Percentiles rank a stretch among this genome's conserved stretches.
These are phyloP conservation scores for Sinocyclocheilus rhinocerous DNA, from an alignment of 2,113 vertebrate genomes.

Conservation along the genomic window DNA sequence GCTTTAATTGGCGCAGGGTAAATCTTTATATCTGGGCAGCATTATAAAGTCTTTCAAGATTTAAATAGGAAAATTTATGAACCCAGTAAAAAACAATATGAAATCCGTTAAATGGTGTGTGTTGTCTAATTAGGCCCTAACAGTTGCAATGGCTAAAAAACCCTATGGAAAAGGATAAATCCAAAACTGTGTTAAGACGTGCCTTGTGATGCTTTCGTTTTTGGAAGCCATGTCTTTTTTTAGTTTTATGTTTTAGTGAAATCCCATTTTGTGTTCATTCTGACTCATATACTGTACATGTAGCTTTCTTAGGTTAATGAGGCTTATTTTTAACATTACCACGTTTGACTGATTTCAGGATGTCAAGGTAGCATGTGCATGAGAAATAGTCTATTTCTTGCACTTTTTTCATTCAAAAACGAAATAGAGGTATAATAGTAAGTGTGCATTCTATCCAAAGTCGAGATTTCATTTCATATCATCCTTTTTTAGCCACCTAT, in stretches of 20 bases:
- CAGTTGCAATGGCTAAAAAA: conserved; percentile 8
- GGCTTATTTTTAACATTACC: neutral
- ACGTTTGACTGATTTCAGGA: conserved; percentile 41
- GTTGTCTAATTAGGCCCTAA: conserved; percentile 54
- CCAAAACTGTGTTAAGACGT: conserved; percentile 12
- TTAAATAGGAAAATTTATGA: conserved; percentile 58
- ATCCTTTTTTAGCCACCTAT: neutral
- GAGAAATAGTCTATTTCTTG: neutral
- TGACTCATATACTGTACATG: conserved; percentile 54
- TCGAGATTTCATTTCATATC: neutral
- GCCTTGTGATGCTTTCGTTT: conserved; percentile 49
- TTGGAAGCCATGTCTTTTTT: conserved; percentile 55
- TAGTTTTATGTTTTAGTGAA: conserved; percentile 56
- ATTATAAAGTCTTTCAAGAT: conserved; percentile 60
- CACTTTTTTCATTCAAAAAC: neutral
- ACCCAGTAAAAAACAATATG: conserved; percentile 50
- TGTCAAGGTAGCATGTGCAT: neutral
- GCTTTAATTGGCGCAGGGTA: conserved; percentile 55
- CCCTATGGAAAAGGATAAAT: conserved; percentile 32
- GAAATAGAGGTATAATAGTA: neutral
- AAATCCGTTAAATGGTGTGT: conserved; percentile 49
- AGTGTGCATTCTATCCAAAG: neutral
- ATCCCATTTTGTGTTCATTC: conserved; percentile 54
- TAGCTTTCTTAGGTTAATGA: conserved; percentile 62
- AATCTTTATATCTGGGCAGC: conserved; percentile 52